A percentile compares a stretch with the other conserved stretches of the same genome.
phyloP scores from a whole-genome alignment of 2,888 invertebrate species.

The Pycnomerus fuliginosus region DNA sequence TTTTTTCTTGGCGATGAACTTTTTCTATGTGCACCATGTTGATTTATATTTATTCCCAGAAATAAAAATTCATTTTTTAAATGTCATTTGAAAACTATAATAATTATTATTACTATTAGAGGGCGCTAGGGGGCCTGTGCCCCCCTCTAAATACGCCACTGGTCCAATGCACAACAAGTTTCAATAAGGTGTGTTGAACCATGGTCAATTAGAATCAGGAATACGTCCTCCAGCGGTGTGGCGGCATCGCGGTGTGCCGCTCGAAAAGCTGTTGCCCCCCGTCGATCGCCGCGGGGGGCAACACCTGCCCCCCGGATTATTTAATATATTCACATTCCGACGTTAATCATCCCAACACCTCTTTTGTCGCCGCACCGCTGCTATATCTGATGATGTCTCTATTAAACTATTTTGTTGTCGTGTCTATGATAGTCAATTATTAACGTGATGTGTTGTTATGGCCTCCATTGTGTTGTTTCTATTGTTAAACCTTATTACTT shows the following conservation, averaged over 20 bases:
- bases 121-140: background rate
- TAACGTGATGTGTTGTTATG: slow-evolving; percentile 34
- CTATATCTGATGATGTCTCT: slow-evolving; percentile 39
- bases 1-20: too few relatives aligned
- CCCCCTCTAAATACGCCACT: too few relatives aligned
- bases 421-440: slow-evolving; percentile 33
- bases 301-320: slow-evolving; percentile 49
- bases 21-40: too few relatives aligned
- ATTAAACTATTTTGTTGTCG: slow-evolving; percentile 36
- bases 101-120: background rate
- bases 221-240: background rate
- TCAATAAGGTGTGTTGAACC: background rate
- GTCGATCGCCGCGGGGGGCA: slow-evolving; percentile 40
- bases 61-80: too few relatives aligned
- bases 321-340: slow-evolving; percentile 52
- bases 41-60: too few relatives aligned
- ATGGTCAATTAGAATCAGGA: too few relatives aligned
- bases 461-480: slow-evolving; percentile 25
- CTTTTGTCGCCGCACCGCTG: slow-evolving; percentile 31
- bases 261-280: slow-evolving; percentile 36
- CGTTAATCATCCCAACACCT: slow-evolving; percentile 52
- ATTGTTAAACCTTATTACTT: slow-evolving; percentile 25
- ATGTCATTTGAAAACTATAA: background rate
- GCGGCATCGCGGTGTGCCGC: slow-evolving; percentile 31
- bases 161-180: background rate